These are phyloP conservation scores for Lasioglossum zephyrum DNA, from an alignment of 2,888 invertebrate genomes.

Conservation along the genomic window DNA sequence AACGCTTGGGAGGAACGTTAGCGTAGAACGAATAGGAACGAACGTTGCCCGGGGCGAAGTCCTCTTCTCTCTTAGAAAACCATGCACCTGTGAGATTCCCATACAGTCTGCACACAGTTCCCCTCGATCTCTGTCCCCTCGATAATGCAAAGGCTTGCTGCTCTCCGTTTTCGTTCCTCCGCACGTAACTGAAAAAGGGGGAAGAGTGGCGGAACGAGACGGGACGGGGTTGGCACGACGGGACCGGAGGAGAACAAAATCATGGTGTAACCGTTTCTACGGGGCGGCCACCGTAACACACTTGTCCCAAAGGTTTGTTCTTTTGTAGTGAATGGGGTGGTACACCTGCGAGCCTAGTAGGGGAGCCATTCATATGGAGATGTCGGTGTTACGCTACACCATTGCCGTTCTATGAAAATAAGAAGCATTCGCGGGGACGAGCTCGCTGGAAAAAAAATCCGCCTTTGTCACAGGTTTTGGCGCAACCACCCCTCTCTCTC, in stretches of 20 bases:
- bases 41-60: constrained; percentile 71
- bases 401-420: constrained; percentile 76
- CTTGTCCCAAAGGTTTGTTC: constrained; percentile 80
- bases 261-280: constrained; percentile 82
- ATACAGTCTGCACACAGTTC: constrained; percentile 73
- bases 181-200: constrained; percentile 52
- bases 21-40: constrained; percentile 47
- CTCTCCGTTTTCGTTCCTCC: constrained; percentile 44
- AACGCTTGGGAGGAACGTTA: not conserved
- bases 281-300: constrained; percentile 77
- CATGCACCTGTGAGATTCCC: constrained; percentile 84
- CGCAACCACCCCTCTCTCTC: constrained; percentile 16
- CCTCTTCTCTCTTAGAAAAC: constrained; percentile 77
- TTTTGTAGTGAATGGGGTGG: constrained; percentile 78
- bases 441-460: constrained; percentile 54
- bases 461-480: constrained; percentile 61
- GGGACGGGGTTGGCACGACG: constrained; percentile 6
- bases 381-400: constrained; percentile 81
- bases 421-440: constrained; percentile 61
- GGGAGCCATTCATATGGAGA: constrained; percentile 82
- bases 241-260: constrained; percentile 72
- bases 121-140: constrained; percentile 75
- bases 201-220: constrained; percentile 19
- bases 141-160: constrained; percentile 71
- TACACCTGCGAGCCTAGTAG: constrained; percentile 83